Conservation (phyloP, 1,140 invertebrate species). For the Asbolus verrucosus region DNA sequence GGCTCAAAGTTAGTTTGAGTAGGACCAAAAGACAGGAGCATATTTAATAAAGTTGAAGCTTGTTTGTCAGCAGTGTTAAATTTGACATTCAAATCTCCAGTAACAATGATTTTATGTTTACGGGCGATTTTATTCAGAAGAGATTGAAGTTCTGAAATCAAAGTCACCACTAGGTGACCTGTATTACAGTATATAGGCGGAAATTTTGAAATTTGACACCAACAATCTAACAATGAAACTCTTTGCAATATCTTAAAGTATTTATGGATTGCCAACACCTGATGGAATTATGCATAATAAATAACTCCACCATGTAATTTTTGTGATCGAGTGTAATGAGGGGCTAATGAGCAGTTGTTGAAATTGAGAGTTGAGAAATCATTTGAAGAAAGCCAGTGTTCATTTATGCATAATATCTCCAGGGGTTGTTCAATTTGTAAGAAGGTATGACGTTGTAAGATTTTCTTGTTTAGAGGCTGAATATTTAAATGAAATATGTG, state of each 20-base stretch:
- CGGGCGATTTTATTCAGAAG: not conserved
- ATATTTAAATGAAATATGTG: not conserved
- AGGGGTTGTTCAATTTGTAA: not conserved
- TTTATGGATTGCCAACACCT: not conserved
- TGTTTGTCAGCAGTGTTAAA: not conserved
- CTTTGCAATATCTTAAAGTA: not conserved
- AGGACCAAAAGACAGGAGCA: not conserved
- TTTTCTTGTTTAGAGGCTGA: not conserved
- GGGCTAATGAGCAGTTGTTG: not conserved
- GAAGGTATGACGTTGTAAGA: not conserved
- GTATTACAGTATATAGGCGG: not conserved
- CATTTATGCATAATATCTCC: not conserved
- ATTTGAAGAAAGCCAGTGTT: not conserved
- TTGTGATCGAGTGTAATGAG: not conserved
- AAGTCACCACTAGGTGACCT: not conserved
- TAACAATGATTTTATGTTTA: not conserved
- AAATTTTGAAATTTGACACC: not conserved
- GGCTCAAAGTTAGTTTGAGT: not conserved
- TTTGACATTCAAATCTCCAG: no score
- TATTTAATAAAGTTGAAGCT: not conserved
- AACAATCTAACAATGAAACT: not conserved
- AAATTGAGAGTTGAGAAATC: not conserved
- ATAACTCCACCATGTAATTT: not conserved
- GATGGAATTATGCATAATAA: not conserved
- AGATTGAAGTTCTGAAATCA: not conserved